Base-by-base conservation (phyloP, 2,888 invertebrate genomes). In the Calameuta idolon region DNA sequence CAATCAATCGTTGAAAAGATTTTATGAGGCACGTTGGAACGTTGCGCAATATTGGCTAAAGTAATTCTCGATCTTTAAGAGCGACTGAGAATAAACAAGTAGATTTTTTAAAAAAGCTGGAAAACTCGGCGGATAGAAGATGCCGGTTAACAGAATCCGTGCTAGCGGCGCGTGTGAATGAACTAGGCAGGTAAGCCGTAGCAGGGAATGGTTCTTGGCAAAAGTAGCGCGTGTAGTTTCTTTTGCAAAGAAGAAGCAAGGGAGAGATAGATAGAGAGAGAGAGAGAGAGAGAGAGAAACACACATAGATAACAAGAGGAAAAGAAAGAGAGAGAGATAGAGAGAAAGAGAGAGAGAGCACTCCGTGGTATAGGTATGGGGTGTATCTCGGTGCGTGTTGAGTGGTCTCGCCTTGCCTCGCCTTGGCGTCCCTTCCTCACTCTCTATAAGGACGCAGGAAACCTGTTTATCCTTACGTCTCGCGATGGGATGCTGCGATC, bases 391-490 rank as follows among this genome's bases (percentile, higher is more conserved):
- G 79, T 85, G 83, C 85, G 87, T 84, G 83, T 85, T 81, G 82
- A 84, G 83, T 81, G 81, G 83, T 85, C 83, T 81, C 82, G 81
- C 83, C 83, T 83, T 79, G 82, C 81, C 81, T 79, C 79, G 80
- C 81, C 79, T 81, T 79, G 81, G 84, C 81, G 81, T 84, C 74
- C 40, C 71, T 78, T 75, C 77, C 76, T 37, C 74, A 68, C 78
- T 55, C 74, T 75, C 83, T 86, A 82, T 85, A 86, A 87, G 87
- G 83, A 85, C 85, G 85, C 85, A 80, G 83, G 80, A 88, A 89
- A 89, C 89, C 88, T 87, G 89, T 89, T 88, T 89, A 84, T 87
- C 82, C 87, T 84, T 84, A 80, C 84, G 83, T 79, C 83, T 84
- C 83, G 83, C 85, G 84, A 87, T 87, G 85, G 82, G 83, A 85